Conservation (phyloP, 2,888 invertebrate species). For the Muscina levida region DNA sequence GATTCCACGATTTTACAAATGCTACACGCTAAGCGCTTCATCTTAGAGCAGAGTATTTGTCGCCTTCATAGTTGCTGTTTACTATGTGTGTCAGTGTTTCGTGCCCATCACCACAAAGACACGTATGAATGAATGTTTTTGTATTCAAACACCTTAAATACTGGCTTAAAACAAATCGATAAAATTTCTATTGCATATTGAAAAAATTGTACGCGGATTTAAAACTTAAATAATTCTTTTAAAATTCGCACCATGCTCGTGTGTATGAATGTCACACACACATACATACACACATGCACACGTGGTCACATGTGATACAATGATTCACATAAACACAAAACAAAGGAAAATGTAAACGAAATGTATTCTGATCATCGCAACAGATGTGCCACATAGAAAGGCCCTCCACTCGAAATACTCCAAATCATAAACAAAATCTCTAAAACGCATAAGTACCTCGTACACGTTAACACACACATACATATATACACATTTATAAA, state of each 20-base stretch:
- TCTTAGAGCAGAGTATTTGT: slow-evolving; percentile 24
- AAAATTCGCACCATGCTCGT: no score
- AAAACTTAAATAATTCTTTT: slow-evolving; percentile 9
- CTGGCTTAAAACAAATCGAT: no score
- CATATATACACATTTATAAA: neutral
- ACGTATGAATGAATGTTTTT: slow-evolving; percentile 42
- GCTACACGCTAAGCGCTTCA: no score
- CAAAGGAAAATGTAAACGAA: neutral
- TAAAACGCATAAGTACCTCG: slow-evolving; percentile 30
- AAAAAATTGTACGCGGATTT: slow-evolving; percentile 18
- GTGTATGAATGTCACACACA: neutral
- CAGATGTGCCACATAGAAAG: slow-evolving; percentile 61
- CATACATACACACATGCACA: neutral
- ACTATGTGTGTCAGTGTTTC: no score
- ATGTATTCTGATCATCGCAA: slow-evolving; percentile 40
- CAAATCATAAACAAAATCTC: slow-evolving; percentile 38
- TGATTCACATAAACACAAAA: neutral
- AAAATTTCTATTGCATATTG: slow-evolving; percentile 57
- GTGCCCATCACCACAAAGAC: no score
- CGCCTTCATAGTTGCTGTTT: no score
- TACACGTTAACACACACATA: slow-evolving; percentile 12
- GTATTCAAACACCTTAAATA: slow-evolving; percentile 39
- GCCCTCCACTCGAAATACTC: slow-evolving; percentile 25
- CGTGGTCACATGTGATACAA: no score
- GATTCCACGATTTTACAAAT: no score